These are phyloP conservation scores for Cyprinodon brontotheroides DNA, from an alignment of 2,113 vertebrate genomes.

Conservation along the genomic window DNA sequence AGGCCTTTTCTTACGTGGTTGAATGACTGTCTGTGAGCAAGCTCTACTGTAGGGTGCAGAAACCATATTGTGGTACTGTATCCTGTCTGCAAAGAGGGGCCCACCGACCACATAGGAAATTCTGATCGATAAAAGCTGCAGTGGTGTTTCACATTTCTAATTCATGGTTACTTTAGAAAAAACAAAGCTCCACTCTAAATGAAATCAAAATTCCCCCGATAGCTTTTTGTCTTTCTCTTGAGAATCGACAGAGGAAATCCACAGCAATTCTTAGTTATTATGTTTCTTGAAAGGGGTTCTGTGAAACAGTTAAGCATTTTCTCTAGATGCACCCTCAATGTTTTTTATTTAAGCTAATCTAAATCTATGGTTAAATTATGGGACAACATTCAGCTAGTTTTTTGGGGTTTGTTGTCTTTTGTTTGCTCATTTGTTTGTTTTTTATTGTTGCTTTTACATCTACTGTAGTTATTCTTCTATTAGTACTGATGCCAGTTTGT, in stretches of 20 bases:
- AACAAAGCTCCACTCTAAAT: background rate
- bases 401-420: background rate
- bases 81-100: background rate
- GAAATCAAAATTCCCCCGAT: background rate
- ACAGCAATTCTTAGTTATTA: background rate
- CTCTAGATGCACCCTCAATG: background rate
- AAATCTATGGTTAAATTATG: background rate
- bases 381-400: background rate
- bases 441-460: too few species aligned
- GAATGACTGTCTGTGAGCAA: background rate
- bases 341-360: background rate
- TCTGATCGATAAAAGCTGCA: background rate
- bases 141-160: background rate
- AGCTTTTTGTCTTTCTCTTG: background rate
- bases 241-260: background rate
- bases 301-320: background rate
- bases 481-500: too few species aligned
- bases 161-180: background rate
- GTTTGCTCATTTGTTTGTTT: too few species aligned
- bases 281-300: background rate
- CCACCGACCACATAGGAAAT: background rate
- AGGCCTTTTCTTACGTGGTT: background rate
- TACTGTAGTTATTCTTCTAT: too few species aligned
- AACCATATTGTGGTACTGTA: background rate
- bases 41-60: background rate